Conservation (phyloP, 2,113 vertebrate species). For the Apeltes quadracus region DNA sequence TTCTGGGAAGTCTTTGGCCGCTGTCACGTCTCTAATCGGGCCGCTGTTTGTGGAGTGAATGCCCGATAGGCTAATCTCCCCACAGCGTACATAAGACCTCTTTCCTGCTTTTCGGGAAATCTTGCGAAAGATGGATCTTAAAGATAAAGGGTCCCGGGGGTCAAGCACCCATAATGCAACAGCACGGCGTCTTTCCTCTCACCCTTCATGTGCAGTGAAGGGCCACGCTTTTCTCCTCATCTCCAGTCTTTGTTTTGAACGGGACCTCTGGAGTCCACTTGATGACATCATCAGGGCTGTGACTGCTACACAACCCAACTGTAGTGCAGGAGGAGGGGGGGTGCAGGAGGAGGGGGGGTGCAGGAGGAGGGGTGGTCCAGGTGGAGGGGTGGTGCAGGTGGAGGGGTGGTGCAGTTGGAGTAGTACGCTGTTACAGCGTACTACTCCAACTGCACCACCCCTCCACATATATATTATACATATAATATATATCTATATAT, state of each 20-base stretch:
- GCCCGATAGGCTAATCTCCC: constrained; percentile 16
- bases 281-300: not conserved
- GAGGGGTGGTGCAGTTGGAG: no score
- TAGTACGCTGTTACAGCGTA: no score
- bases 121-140: not conserved
- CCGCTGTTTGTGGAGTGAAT: constrained; percentile 28
- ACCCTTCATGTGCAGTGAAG: not conserved
- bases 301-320: no score
- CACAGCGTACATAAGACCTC: not conserved
- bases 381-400: no score
- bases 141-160: not conserved
- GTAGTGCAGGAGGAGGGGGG: no score
- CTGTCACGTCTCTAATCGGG: constrained; percentile 28
- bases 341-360: no score
- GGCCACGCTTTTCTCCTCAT: not conserved
- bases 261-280: not conserved
- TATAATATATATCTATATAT: no score
- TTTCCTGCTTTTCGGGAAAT: not conserved
- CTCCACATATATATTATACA: no score
- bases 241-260: not conserved
- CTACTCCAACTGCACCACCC: no score
- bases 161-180: not conserved
- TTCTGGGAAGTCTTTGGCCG: constrained; percentile 34
- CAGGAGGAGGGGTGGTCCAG: no score
- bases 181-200: not conserved